A percentile compares a stretch with the other conserved stretches of the same genome.
These are phyloP conservation scores for Heliornis fulica DNA, from an alignment of 2,113 vertebrate species.

Conservation along the genomic window DNA sequence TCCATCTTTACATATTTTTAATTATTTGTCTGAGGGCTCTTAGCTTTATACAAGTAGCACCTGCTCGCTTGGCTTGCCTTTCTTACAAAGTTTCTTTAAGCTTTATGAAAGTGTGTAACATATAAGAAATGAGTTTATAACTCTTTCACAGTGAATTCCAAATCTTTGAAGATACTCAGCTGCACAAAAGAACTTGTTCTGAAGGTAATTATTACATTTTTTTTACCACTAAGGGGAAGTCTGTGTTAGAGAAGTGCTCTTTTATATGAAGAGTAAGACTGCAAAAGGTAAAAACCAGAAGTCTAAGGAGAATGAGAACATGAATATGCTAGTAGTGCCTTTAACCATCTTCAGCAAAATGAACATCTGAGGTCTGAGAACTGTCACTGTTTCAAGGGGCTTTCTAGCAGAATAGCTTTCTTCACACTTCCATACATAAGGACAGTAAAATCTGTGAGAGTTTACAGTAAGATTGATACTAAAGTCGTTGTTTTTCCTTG, in stretches of 20 bases:
- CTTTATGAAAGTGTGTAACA: neutral
- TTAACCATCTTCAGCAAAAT: neutral
- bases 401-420: neutral
- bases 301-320: neutral
- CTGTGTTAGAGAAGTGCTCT: neutral
- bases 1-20: neutral
- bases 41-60: neutral
- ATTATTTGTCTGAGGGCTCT: neutral
- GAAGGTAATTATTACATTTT: slow-evolving; percentile 45
- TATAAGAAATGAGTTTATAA: neutral
- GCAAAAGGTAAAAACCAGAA: neutral
- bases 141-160: slow-evolving; percentile 56
- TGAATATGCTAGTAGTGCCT: neutral
- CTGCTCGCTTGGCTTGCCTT: neutral
- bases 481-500: neutral
- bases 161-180: slow-evolving; percentile 10
- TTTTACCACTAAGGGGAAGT: neutral
- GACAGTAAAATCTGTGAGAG: neutral
- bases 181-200: neutral
- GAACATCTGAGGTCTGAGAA: neutral
- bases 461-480: neutral
- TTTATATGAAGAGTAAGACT: neutral
- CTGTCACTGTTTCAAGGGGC: neutral
- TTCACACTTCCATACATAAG: neutral
- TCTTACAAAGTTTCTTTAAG: neutral